Base-by-base conservation (phyloP, 1,140 invertebrate genomes). In the Trachymyrmex cornetzi region DNA sequence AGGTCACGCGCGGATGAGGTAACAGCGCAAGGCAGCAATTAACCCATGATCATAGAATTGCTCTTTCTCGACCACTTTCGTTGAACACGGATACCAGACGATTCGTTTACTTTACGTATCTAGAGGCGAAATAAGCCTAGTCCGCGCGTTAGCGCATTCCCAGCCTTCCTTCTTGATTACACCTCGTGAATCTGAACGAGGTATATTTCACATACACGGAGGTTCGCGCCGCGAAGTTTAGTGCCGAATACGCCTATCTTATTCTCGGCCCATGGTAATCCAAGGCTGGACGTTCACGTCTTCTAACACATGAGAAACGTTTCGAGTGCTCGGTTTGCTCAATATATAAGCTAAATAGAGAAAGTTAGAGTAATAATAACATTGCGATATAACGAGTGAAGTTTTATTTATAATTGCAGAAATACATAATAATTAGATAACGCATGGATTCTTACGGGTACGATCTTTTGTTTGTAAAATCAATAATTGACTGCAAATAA, bases 271-370 rank as follows among this genome's bases (percentile, higher is more conserved):
- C 27, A n/a, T 14, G 64, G 24, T 57, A 19, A 71, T 16, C 57
- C 50, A 74, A 57, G 69, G 80, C 44, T 75, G 55, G 80, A 55
- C 80, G 63, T 84, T 84, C 69, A 75, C 80, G 80, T 84, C 27
- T 75, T 24, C 55, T 50, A 34, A 84, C 34, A 44, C 12, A 61
- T 75, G 80, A 7, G 80, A 84, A 84, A 63, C 24, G 16, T 61
- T 38, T 16, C 5, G 34, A 27, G n/a, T 55, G 34, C 67, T 34
- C 14, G 38, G 19, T 38, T 81, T 30, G 69, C 55, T 61, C 67
- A 53, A 59, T 30, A 50, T 9, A 19, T 5, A 19, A 81, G 34
- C 22, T 27, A 55, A 69, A 22, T 57, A 12, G 44, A 69, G 77
- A 69, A 59, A 80, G 30, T 9, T 44, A 24, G 12, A 63, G 24